Evolutionary conservation across 2,113 vertebrate genomes (phyloP).

Genomic region (Nymphicus hollandicus): DNA sequence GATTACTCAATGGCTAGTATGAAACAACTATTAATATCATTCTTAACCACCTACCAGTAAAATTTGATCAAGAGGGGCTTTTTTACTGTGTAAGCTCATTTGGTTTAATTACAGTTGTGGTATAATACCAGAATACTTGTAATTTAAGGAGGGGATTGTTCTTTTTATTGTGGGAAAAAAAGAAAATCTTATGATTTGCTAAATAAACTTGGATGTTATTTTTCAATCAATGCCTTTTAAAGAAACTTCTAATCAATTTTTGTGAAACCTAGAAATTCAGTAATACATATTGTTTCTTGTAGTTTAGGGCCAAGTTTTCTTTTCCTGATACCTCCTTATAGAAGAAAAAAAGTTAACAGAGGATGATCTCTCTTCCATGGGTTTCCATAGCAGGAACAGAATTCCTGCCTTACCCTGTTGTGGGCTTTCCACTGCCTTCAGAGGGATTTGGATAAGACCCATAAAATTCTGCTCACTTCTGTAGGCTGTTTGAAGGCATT

Average conservation of each 20-base stretch:
- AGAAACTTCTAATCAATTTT: neutral
- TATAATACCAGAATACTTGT: neutral
- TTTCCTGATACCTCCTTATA: neutral
- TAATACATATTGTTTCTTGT: neutral
- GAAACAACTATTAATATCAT: neutral
- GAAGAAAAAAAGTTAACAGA: neutral
- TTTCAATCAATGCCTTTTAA: neutral
- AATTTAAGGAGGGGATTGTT: neutral
- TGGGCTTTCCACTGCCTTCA: neutral
- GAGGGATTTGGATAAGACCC: conserved; percentile 6
- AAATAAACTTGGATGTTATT: neutral
- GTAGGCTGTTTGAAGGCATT: neutral
- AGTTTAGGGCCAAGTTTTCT: neutral
- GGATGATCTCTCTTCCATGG: neutral
- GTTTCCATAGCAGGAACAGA: neutral
- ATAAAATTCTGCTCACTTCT: conserved; percentile 9
- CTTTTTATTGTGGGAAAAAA: neutral
- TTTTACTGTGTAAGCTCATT: neutral
- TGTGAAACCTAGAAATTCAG: neutral
- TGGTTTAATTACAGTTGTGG: neutral
- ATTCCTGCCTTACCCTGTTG: neutral
- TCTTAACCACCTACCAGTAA: neutral
- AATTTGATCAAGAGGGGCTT: neutral
- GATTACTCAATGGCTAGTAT: neutral
- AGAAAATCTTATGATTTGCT: neutral